phyloP scores from a whole-genome alignment of 2,888 invertebrate genomes.

The Antheraea assamensis region DNA sequence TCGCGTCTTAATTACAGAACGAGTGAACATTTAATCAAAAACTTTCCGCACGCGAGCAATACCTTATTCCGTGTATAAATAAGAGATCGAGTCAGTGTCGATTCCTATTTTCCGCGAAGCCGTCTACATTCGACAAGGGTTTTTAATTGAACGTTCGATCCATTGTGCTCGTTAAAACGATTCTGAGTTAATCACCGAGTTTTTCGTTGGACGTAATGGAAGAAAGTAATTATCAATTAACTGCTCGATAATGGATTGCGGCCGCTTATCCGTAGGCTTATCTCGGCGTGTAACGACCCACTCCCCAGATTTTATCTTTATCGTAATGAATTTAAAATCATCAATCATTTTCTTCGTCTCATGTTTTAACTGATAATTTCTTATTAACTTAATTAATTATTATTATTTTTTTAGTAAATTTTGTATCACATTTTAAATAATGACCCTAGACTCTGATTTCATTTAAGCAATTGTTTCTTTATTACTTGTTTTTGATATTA shows the following conservation, averaged over 20 bases:
- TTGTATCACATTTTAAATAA: background rate
- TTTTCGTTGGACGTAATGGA: conserved; percentile 79
- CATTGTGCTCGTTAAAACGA: conserved; percentile 80
- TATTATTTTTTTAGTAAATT: background rate
- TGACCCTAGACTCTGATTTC: background rate
- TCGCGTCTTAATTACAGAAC: conserved; percentile 79
- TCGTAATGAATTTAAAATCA: conserved; percentile 66
- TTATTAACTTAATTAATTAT: background rate
- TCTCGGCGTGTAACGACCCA: conserved; percentile 67
- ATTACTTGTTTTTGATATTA: background rate
- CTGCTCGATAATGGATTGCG: conserved; percentile 79
- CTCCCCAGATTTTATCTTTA: conserved; percentile 61
- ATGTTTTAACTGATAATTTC: conserved; percentile 5
- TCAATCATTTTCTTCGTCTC: conserved; percentile 52
- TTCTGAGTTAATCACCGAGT: conserved; percentile 79
- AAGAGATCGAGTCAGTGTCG: conserved; percentile 77
- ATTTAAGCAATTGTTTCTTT: background rate
- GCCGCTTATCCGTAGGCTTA: conserved; percentile 74
- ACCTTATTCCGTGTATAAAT: conserved; percentile 75
- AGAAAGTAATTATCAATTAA: conserved; percentile 82
- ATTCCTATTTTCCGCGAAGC: conserved; percentile 72
- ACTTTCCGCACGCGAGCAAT: conserved; percentile 79
- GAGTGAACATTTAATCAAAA: conserved; percentile 81
- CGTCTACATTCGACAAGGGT: conserved; percentile 77
- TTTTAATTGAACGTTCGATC: conserved; percentile 78